phyloP scores from a whole-genome alignment of 2,113 vertebrate species.

The Trematocara unimaculatum region DNA sequence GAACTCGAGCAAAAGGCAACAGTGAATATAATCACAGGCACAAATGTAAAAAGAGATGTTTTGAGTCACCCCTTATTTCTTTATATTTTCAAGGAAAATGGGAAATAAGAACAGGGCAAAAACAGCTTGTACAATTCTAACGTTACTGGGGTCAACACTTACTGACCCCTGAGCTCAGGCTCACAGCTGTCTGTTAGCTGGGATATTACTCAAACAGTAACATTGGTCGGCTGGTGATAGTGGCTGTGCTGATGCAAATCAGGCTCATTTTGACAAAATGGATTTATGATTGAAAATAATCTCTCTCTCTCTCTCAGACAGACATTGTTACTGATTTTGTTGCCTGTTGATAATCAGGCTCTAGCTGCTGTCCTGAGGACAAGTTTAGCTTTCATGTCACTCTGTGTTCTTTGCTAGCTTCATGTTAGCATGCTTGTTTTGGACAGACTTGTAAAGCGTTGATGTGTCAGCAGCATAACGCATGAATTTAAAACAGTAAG shows the following conservation, averaged over 20 bases:
- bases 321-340: background rate
- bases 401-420: background rate
- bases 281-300: background rate
- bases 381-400: background rate
- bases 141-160: background rate
- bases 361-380: background rate
- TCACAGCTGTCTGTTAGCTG: background rate
- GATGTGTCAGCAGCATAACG: background rate
- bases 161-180: background rate
- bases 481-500: background rate
- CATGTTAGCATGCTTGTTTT: background rate
- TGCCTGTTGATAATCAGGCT: background rate
- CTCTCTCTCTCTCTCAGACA: rapidly evolving
- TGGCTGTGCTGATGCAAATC: background rate
- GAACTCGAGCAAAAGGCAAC: background rate
- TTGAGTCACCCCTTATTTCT: background rate
- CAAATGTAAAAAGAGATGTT: background rate
- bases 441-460: background rate
- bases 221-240: rapidly evolving
- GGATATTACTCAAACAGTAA: background rate
- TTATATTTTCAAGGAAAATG: background rate
- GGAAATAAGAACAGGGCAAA: background rate
- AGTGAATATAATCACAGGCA: background rate
- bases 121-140: background rate
- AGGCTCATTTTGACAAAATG: background rate